These are phyloP conservation scores for Buteo buteo DNA, from an alignment of 2,113 vertebrate species.

Conservation along the genomic window DNA sequence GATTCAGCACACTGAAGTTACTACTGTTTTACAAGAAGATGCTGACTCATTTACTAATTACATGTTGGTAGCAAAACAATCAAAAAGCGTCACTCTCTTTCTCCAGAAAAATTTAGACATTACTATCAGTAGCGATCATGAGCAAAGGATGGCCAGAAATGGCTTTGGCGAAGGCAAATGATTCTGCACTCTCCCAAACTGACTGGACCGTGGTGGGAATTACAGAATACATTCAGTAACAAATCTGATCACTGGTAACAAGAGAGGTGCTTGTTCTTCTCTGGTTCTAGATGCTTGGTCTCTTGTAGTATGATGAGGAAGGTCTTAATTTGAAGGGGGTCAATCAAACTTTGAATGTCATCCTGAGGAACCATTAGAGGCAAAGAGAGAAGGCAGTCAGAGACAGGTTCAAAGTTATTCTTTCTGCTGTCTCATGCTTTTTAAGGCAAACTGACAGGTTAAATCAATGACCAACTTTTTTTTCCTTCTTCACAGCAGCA, in stretches of 20 bases:
- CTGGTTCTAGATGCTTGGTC: not conserved
- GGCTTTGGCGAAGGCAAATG: not conserved
- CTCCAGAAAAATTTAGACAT: not conserved
- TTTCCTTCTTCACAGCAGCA: not conserved
- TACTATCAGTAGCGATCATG: fast-evolving
- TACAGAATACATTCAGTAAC: not conserved
- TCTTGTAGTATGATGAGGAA: not conserved
- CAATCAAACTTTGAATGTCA: not conserved
- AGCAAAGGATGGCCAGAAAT: not conserved
- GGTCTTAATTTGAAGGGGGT: not conserved
- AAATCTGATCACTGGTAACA: not conserved
- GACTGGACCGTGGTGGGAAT: fast-evolving
- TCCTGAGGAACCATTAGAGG: not conserved
- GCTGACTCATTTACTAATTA: constrained; percentile 29
- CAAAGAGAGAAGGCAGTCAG: not conserved
- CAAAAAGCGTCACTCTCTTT: not conserved
- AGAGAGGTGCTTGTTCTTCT: not conserved
- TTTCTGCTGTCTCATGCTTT: not conserved
- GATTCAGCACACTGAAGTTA: constrained; percentile 44
- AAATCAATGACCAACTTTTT: not conserved
- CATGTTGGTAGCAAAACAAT: not conserved
- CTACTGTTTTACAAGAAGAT: constrained; percentile 21
- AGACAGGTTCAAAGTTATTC: not conserved
- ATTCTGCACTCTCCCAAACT: not conserved
- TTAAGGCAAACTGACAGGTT: not conserved